Base-by-base conservation (phyloP, 2,113 vertebrate species). In the Silurus glanis region DNA sequence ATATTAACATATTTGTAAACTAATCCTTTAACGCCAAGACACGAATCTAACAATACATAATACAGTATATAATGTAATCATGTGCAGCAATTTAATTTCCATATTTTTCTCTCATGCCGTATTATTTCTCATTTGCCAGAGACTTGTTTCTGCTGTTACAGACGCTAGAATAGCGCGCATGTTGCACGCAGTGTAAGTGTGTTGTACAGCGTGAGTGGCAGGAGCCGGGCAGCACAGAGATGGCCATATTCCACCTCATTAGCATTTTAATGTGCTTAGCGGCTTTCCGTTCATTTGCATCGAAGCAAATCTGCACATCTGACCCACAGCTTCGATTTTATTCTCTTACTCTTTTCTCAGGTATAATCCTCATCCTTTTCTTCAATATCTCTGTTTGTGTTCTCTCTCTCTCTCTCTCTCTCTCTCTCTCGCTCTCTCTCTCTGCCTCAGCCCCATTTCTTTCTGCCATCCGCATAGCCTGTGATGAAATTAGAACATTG, bases 241-340 rank as follows among this genome's bases (percentile, higher is more conserved):
- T 91, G 89, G 91, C 90, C 90, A 86, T 71, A 90, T 94, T 93
- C 92, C 90, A 86, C 89, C 88, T 89, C 91, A 95, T 95, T 95
- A 94, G 92, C 94, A 95, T 95, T 93, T 95, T 94, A 94, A 95
- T 95, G 88, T 91, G 91, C 87, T 90, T 86, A 86, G 88, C 89
- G 88, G 88, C 89, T 69, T 80, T 80, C 78, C 82, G 74, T 87
- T 82, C 87, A 75, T 89, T 89, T 89, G 75, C 80, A 83, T 56
- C 53, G 61, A 85, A 67, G 56, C 66, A 61, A 51, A 86, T 84
- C 85, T 84, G 72, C 67, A 89, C 82, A 83, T 72, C 72, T 85
- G 88, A 90, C 89, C 85, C 85, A 62, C 82, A 87, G 17, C 83
- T 61, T 66, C 59, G 82, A 58, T 59, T 71, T 72, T 76, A 53